phyloP scores from a whole-genome alignment of 2,888 invertebrate species.

The Lepidonotus clava region DNA sequence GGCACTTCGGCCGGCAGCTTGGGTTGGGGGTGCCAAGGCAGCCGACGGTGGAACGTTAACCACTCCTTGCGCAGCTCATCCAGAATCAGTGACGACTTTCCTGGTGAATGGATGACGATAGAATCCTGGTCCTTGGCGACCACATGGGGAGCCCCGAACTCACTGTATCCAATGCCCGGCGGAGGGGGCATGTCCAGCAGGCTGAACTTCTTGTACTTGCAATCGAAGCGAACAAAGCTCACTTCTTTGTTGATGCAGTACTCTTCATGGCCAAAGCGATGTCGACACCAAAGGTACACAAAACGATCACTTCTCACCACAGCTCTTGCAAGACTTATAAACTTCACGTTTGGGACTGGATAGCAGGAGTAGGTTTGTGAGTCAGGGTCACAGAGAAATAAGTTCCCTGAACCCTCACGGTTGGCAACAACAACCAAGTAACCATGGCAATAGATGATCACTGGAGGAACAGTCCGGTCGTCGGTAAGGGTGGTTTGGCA shows the following conservation, averaged over 20 bases:
- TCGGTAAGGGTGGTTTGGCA: conserved; percentile 78
- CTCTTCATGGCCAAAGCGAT: conserved; percentile 77
- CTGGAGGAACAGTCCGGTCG: conserved; percentile 75
- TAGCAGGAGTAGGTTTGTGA: conserved; percentile 76
- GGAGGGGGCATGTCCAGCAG: conserved; percentile 73
- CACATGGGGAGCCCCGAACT: conserved; percentile 73
- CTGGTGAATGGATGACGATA: conserved; percentile 75
- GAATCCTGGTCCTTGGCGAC: conserved; percentile 75
- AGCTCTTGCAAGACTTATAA: conserved; percentile 76
- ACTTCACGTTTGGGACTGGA: conserved; percentile 75
- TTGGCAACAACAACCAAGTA: conserved; percentile 76
- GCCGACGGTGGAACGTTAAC: conserved; percentile 72
- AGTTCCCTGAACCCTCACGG: conserved; percentile 76
- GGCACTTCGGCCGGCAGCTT: conserved; percentile 65
- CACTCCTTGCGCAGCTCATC: conserved; percentile 76
- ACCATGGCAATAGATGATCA: conserved; percentile 74
- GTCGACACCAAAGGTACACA: conserved; percentile 76
- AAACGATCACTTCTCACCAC: conserved; percentile 73
- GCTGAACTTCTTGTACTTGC: conserved; percentile 74
- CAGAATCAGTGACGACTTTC: conserved; percentile 74
- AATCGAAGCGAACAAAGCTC: conserved; percentile 77
- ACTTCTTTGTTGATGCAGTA: conserved; percentile 78
- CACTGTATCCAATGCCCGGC: conserved; percentile 75
- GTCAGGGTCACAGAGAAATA: conserved; percentile 75
- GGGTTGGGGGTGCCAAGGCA: conserved; percentile 67